Percentiles rank a stretch among this genome's conserved stretches.
Evolutionary conservation across 2,113 vertebrate genomes (phyloP).

Genomic region (Hemiscyllium ocellatum): DNA sequence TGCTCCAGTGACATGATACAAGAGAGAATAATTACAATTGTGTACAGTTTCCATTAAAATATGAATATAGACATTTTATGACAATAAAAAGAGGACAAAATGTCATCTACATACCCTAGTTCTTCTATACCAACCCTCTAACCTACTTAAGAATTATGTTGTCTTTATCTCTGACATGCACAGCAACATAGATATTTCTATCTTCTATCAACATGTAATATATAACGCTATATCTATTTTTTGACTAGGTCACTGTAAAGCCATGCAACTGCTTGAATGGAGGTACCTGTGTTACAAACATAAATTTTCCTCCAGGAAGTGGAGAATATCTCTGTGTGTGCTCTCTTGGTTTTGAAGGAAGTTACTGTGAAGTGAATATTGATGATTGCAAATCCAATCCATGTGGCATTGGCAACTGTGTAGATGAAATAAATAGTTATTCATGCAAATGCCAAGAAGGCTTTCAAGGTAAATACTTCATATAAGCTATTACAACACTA

Average conservation of each 20-base stretch:
- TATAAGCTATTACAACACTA: neutral
- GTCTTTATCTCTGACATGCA: neutral
- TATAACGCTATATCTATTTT: neutral
- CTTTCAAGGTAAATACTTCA: constrained; percentile 60
- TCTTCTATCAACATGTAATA: neutral
- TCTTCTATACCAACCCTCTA: neutral
- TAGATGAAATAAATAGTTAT: constrained; percentile 63
- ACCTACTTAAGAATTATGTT: neutral
- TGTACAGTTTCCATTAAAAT: neutral
- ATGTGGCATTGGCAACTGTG: constrained; percentile 68
- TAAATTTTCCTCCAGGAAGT: constrained; percentile 57
- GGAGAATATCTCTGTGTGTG: constrained; percentile 70
- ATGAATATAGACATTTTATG: neutral
- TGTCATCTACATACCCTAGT: neutral
- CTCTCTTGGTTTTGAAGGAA: constrained; percentile 62
- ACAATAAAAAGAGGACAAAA: neutral
- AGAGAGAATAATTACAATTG: neutral
- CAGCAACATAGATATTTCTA: neutral
- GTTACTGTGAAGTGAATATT: constrained; percentile 61
- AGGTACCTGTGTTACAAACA: constrained; percentile 64
- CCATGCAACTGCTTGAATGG: constrained; percentile 72
- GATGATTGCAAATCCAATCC: constrained; percentile 69
- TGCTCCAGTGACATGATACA: neutral
- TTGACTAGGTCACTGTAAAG: constrained; percentile 64
- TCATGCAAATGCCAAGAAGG: constrained; percentile 71